These are phyloP conservation scores for Aporophyla lueneburgensis DNA, from an alignment of 2,888 invertebrate species.

Conservation along the genomic window DNA sequence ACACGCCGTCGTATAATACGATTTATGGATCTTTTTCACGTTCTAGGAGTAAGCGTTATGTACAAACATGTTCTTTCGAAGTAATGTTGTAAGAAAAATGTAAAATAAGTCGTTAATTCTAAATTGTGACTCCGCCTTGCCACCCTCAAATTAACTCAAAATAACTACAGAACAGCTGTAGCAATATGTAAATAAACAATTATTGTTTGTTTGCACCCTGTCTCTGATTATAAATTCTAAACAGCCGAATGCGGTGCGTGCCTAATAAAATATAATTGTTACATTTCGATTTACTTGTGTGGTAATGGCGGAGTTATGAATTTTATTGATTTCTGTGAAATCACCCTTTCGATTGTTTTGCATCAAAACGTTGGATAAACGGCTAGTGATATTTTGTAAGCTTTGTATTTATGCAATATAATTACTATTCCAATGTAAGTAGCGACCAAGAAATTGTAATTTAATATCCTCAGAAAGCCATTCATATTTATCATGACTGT, in stretches of 20 bases:
- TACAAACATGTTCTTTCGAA: constrained; percentile 32
- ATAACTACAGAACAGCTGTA: not conserved
- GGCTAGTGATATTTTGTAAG: constrained; percentile 75
- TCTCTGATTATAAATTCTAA: not conserved
- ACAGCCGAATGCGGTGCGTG: not conserved
- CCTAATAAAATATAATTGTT: not conserved
- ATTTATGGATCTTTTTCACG: constrained; percentile 44
- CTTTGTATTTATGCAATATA: constrained; percentile 56
- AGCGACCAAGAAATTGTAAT: constrained; percentile 53
- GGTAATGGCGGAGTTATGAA: constrained; percentile 31
- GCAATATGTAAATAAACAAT: no score
- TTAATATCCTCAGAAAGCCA: constrained; percentile 1
- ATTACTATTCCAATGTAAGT: constrained; percentile 29
- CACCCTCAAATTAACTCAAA: not conserved
- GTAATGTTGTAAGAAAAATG: constrained; percentile 38
- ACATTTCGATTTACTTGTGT: not conserved
- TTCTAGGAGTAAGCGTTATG: constrained; percentile 61
- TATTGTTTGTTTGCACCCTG: no score
- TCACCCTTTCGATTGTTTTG: constrained; percentile 81
- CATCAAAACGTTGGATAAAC: constrained; percentile 81
- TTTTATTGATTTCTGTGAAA: constrained; percentile 83
- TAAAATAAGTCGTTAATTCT: constrained; percentile 48
- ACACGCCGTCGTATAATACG: constrained; percentile 12
- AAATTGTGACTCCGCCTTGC: constrained; percentile 50
- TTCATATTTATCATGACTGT: constrained; percentile 3